A percentile compares a stretch with the other conserved stretches of the same genome.
Conservation (phyloP, 2,888 invertebrate species). For the Drosophila borealis region DNA sequence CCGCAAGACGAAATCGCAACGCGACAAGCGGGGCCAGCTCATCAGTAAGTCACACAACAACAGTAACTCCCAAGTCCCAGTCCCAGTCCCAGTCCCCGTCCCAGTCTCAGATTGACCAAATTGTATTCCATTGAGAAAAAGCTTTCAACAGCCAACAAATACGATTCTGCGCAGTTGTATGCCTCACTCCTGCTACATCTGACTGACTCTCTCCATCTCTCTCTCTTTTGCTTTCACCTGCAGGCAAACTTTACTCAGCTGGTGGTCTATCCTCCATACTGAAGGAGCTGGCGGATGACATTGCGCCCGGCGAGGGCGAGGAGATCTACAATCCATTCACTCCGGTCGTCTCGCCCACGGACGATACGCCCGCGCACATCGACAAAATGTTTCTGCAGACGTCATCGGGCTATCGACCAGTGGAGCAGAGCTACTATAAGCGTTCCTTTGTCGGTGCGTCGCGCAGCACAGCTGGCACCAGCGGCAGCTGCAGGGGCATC, state of each 20-base stretch:
- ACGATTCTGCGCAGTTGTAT: conserved; percentile 48
- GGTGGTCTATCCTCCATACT: conserved; percentile 84
- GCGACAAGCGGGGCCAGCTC: conserved; percentile 84
- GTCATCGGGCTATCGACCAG: conserved; percentile 85
- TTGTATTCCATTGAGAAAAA: conserved; percentile 53
- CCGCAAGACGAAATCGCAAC: conserved; percentile 85
- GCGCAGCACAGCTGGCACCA: conserved; percentile 39
- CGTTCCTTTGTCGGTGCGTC: conserved; percentile 80
- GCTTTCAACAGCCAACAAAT: conserved; percentile 32
- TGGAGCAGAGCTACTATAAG: conserved; percentile 85
- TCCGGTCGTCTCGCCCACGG: conserved; percentile 85
- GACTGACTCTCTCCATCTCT: conserved; percentile 5
- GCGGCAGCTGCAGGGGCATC: conserved; percentile 56
- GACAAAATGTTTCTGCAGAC: conserved; percentile 85
- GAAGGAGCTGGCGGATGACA: conserved; percentile 85
- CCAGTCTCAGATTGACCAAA: conserved; percentile 4
- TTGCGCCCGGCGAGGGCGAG: conserved; percentile 84
- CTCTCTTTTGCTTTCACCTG: not conserved
- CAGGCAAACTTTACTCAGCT: conserved; percentile 84
- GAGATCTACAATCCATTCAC: conserved; percentile 86
- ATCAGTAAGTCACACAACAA: conserved; percentile 77
- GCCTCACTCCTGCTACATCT: conserved; percentile 7
- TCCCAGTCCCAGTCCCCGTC: not conserved
- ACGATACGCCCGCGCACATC: conserved; percentile 84
- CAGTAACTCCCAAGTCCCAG: not conserved